Evolutionary conservation across 2,797 vertebrate species (phyloP).

Genomic region (Scomberomorus guttatus): DNA sequence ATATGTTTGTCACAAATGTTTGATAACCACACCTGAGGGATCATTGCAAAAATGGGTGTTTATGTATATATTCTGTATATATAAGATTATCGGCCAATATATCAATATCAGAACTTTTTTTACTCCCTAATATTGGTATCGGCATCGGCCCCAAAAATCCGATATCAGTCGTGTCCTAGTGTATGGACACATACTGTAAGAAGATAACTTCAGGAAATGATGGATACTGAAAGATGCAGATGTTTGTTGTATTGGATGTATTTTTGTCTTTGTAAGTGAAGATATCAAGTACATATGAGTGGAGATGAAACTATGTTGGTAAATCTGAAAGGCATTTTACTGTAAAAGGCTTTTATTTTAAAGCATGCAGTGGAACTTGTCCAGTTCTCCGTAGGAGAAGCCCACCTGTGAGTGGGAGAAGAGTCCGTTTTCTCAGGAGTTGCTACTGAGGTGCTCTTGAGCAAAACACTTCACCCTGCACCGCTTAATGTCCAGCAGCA

Average conservation of each 20-base stretch:
- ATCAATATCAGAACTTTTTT: too few relatives aligned
- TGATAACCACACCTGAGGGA: too few relatives aligned
- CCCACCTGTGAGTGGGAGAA: neutral
- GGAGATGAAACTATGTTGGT: neutral
- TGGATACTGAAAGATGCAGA: neutral
- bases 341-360: constrained; percentile 6
- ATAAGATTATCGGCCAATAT: too few relatives aligned
- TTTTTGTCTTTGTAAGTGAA: neutral
- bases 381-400: neutral
- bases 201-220: neutral
- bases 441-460: constrained; percentile 26
- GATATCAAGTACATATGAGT: neutral
- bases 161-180: too few relatives aligned
- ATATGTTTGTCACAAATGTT: too few relatives aligned
- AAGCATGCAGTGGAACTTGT: neutral
- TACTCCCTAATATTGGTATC: too few relatives aligned
- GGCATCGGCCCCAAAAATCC: too few relatives aligned
- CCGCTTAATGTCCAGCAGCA: constrained; percentile 9
- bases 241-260: neutral
- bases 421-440: neutral
- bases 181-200: neutral
- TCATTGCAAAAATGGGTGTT: too few relatives aligned
- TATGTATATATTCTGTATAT: too few relatives aligned
- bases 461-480: constrained; percentile 12
- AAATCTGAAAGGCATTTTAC: neutral